Conservation (phyloP, 2,888 invertebrate species). For the Chymomyza procnemis region DNA sequence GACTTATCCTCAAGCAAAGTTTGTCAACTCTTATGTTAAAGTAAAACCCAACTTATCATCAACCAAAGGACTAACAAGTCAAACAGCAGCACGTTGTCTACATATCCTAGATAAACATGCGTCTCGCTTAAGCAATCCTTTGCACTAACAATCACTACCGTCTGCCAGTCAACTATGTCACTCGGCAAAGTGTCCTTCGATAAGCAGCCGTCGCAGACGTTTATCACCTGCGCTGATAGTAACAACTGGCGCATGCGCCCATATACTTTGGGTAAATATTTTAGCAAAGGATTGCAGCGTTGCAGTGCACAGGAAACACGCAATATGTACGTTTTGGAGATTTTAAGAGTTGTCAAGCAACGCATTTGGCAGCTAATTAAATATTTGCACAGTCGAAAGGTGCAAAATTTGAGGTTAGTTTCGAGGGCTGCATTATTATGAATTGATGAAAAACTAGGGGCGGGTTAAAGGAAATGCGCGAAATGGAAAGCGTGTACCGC, state of each 20-base stretch:
- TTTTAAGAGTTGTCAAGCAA: slow-evolving; percentile 31
- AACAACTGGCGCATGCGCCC: slow-evolving; percentile 46
- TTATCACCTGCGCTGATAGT: slow-evolving; percentile 58
- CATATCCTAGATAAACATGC: neutral
- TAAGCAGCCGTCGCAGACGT: slow-evolving; percentile 58
- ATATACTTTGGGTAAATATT: slow-evolving; percentile 60
- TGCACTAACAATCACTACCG: slow-evolving; percentile 15
- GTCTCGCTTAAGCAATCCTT: neutral
- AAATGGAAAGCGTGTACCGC: slow-evolving; percentile 37
- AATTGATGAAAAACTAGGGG: slow-evolving; percentile 54
- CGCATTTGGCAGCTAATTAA: slow-evolving; percentile 64
- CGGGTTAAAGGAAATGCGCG: slow-evolving; percentile 53
- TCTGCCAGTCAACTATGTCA: slow-evolving; percentile 36
- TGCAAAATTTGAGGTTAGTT: slow-evolving; percentile 43
- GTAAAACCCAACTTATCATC: neutral
- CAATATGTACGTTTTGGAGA: slow-evolving; percentile 14
- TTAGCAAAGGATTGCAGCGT: slow-evolving; percentile 57
- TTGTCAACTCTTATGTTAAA: neutral
- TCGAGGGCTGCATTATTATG: slow-evolving; percentile 31
- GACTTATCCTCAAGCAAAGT: neutral
- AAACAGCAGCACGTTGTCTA: slow-evolving; percentile 3
- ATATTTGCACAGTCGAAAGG: slow-evolving; percentile 63
- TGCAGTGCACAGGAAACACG: slow-evolving; percentile 42
- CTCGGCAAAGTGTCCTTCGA: slow-evolving; percentile 48
- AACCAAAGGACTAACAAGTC: neutral